phyloP scores from a whole-genome alignment of 2,888 invertebrate genomes.

The Pachymerium ferrugineum region DNA sequence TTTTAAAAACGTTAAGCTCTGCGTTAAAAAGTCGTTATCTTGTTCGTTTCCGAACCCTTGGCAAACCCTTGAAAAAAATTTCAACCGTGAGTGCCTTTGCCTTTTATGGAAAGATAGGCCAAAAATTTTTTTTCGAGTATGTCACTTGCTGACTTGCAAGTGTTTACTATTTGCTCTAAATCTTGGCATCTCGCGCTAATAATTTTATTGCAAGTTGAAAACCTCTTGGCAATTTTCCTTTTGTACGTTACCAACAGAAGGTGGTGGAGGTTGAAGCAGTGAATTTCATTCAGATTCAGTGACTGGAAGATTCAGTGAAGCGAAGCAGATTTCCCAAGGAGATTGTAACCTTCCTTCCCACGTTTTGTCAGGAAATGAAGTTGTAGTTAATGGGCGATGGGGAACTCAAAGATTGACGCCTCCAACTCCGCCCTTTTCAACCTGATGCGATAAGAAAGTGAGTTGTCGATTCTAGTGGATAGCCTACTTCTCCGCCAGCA shows the following conservation, averaged over 20 bases:
- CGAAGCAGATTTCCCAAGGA: conserved; percentile 25
- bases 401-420: conserved; percentile 27
- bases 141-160: conserved; percentile 24
- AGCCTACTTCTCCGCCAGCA: not conserved
- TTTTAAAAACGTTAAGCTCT: not conserved
- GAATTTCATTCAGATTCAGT: conserved; percentile 27
- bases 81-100: not conserved
- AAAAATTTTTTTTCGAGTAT: not conserved
- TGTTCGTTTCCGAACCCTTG: not conserved
- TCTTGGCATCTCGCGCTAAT: conserved; percentile 24
- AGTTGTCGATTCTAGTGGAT: conserved; percentile 14
- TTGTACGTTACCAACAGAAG: conserved; percentile 13
- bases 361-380: conserved; percentile 27
- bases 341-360: conserved; percentile 27
- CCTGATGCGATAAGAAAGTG: conserved; percentile 25
- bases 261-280: not conserved
- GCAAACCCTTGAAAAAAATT: not conserved
- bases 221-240: conserved; percentile 25
- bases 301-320: conserved; percentile 27
- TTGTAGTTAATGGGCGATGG: conserved; percentile 25
- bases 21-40: conserved; percentile 19
- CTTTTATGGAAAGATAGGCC: not conserved
- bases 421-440: conserved; percentile 27
- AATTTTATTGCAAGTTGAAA: conserved; percentile 27
- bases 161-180: conserved; percentile 23